These are phyloP conservation scores for Ricordea florida DNA, from an alignment of 92 coral and sea anemone species.

Conservation along the genomic window DNA sequence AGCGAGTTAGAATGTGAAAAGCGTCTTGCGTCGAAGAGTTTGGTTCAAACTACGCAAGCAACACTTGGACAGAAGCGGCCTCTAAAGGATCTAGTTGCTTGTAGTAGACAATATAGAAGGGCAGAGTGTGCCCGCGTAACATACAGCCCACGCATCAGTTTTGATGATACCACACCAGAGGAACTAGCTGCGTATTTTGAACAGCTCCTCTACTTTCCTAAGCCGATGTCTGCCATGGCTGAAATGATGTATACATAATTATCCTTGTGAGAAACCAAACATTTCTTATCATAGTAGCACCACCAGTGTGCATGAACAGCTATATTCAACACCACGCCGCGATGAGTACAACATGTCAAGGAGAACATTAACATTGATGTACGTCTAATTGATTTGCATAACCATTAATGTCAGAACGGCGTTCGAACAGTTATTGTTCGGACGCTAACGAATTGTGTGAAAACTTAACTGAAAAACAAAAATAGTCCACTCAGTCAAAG, in stretches of 20 bases:
- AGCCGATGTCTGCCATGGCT: slow-evolving; percentile 99
- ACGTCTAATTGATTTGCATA: too few relatives aligned
- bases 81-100: slow-evolving; percentile 50
- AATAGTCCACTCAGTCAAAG: too few relatives aligned
- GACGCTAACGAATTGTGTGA: too few relatives aligned
- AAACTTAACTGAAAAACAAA: too few relatives aligned
- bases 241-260: slow-evolving; percentile 98
- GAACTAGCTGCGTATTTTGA: slow-evolving; percentile 98
- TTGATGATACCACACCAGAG: slow-evolving; percentile 97
- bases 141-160: slow-evolving; percentile 49
- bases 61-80: not conserved
- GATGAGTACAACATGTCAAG: too few relatives aligned
- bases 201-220: slow-evolving; percentile 90
- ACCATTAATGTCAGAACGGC: too few relatives aligned
- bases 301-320: too few relatives aligned
- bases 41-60: not conserved
- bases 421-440: too few relatives aligned
- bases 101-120: slow-evolving; percentile 89
- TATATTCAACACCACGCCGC: too few relatives aligned
- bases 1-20: slow-evolving; percentile 32
- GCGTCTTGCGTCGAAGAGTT: not conserved
- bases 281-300: too few relatives aligned
- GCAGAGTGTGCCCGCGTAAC: slow-evolving; percentile 66
- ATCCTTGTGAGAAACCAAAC: too few relatives aligned
- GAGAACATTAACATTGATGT: too few relatives aligned